Evolutionary conservation across 2,797 vertebrate genomes (phyloP), one percentile per base, ranked within the genome.

Genomic region (Pterois miles): DNA sequence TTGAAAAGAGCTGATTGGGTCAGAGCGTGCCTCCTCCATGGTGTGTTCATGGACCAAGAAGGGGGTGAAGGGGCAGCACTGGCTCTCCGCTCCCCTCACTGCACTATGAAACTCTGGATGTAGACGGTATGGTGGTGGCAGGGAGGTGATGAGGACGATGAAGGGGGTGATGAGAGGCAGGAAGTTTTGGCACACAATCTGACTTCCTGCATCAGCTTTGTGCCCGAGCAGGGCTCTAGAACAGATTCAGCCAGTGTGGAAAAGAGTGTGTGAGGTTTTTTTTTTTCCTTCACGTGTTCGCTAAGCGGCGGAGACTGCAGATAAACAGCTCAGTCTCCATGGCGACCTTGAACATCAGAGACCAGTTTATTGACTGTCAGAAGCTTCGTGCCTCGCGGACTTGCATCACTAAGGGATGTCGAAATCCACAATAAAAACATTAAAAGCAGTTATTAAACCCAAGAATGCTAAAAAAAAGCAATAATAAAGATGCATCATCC

Each of bases 201-300:
- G n/a, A 38, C 38, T 62, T 62, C 59, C 59, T 38, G 59, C 59
- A 34, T 62, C 34, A 16, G 59, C 59, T 62, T 62, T 40, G 59
- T 60, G 33, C 38, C 33, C 7, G 33, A 36, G 29, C 27, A 14
- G 25, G 3, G 29, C 57, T 34, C 33, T 59, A 7, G 29, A 59
- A 36, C 57, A 36, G 57, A 59, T 34, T 34, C 31, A 59, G 57
- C 58, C 13, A n/a, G 12, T 38, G 6, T 38, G 58, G 33, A 23
- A 22, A 14, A 38, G 20, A 25, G 29, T 58, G 18, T 58, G 57
- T n/a, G 31, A 36, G 57, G n/a, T 34, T 43, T 43, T 18, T 43
- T 43, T 43, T 40, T 56, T 59, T 63, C 36, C 36, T 43, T 16
- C 58, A 60, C 33, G n/a, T 36, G 58, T 60, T 60, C 33, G 12